Evolutionary conservation across 2,888 invertebrate genomes (phyloP).

Genomic region (Sphecodes monilicornis): DNA sequence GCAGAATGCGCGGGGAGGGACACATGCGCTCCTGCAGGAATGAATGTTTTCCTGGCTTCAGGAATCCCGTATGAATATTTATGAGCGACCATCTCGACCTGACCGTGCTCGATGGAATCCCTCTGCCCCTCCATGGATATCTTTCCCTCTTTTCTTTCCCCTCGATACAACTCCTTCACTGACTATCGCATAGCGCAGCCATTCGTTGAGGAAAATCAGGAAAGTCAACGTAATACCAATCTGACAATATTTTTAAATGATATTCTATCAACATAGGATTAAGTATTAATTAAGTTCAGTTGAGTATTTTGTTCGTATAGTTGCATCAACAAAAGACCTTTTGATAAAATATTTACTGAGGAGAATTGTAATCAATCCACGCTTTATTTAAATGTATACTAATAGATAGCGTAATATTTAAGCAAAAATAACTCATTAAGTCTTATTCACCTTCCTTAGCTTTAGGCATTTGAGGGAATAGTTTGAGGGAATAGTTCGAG

Average conservation of each 20-base stretch:
- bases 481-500: too few relatives aligned
- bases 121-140: constrained; percentile 13
- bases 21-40: constrained; percentile 64
- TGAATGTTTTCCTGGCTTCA: constrained; percentile 74
- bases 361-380: too few relatives aligned
- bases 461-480: too few relatives aligned
- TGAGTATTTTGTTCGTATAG: not conserved
- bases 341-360: too few relatives aligned
- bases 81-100: constrained; percentile 71
- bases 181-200: not conserved
- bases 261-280: not conserved
- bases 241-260: not conserved
- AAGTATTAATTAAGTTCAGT: too few relatives aligned
- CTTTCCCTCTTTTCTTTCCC: constrained; percentile 7
- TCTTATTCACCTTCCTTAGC: too few relatives aligned
- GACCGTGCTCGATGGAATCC: constrained; percentile 66
- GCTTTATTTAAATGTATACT: too few relatives aligned
- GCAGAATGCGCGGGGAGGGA: constrained; percentile 58
- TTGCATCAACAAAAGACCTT: too few relatives aligned
- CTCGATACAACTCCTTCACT: not conserved
- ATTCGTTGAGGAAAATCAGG: not conserved
- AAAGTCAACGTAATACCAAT: not conserved
- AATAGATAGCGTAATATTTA: too few relatives aligned
- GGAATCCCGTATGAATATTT: constrained; percentile 76
- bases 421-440: too few relatives aligned